These are phyloP conservation scores for Anastrepha obliqua DNA, from an alignment of 1,140 invertebrate genomes.

Conservation along the genomic window DNA sequence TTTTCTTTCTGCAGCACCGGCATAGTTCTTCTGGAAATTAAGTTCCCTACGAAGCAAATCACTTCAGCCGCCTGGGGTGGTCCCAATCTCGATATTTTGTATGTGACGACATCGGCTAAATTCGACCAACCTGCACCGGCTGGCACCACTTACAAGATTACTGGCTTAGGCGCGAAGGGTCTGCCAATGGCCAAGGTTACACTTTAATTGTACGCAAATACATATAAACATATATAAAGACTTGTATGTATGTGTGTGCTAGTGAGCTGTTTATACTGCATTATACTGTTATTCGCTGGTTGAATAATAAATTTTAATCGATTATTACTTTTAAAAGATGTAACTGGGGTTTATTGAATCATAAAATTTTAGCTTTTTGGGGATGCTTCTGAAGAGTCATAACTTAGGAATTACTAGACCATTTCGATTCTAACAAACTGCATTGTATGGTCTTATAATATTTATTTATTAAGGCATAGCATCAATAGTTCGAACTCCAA, in stretches of 20 bases:
- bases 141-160: constrained; percentile 84
- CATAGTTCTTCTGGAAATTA: constrained; percentile 69
- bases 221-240: background rate
- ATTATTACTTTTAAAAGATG: too few species aligned
- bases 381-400: too few species aligned
- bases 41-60: constrained; percentile 80
- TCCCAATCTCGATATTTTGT: constrained; percentile 82
- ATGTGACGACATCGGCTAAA: constrained; percentile 83
- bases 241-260: background rate
- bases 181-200: constrained; percentile 64
- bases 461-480: too few species aligned
- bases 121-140: constrained; percentile 78
- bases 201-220: constrained; percentile 32
- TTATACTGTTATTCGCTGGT: too few species aligned
- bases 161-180: constrained; percentile 80
- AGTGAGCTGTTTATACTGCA: background rate
- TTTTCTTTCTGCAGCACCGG: constrained; percentile 63
- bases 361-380: too few species aligned
- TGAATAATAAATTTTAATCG: too few species aligned
- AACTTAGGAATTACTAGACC: too few species aligned
- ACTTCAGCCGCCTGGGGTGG: constrained; percentile 90
- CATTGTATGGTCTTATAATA: too few species aligned
- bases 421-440: too few species aligned
- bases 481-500: too few species aligned
- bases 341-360: too few species aligned